Base-by-base conservation (phyloP, 1,140 invertebrate genomes). In the Mercenaria mercenaria region DNA sequence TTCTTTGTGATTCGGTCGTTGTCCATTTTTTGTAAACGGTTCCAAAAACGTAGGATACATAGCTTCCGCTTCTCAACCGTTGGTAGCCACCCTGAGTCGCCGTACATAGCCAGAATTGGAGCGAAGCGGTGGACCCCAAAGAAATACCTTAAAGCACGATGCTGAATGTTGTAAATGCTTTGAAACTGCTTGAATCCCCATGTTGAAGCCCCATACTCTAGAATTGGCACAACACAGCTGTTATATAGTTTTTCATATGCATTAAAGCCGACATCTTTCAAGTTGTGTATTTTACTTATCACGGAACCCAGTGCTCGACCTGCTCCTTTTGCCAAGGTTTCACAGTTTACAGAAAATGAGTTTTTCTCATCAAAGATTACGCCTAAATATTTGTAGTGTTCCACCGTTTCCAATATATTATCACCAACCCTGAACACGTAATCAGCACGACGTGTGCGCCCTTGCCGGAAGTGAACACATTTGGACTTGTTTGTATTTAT, bases 211-310 rank as follows among this genome's bases (percentile, higher is more conserved):
- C 88, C 67, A 86, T 87, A 91, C 50, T 91, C 88, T 11, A 90
- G 13, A 0, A 87, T 87, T 10, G 91, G 79, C 6, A 50, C 29
- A 1, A 91, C 88, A 83, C 87, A 85, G 2, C 83, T 59, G 3
- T 50, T 20, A 37, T 47, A 86, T 3, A 91, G 83, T 87, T 87
- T 91, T 34, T 86, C 84, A 47, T 69, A 80, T 32, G 89, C 39
- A 0, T 43, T 67, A 50, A 91, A 88, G 15, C 88, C 69, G 29
- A 88, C 59, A 32, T 88, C 80, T 72, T 87, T 87, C 56, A 80
- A 29, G 0, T 50, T 34, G 50, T 85, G 84, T 23, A 90, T 56
- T 64, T 82, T 89, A 26, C 47, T 59, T 1, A 88, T 90, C 26
- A 87, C 80, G 10, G 41, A 41, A 0, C 84, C 89, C 0, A 90